These are phyloP conservation scores for Falco biarmicus DNA, from an alignment of 2,797 vertebrate species.

Conservation along the genomic window DNA sequence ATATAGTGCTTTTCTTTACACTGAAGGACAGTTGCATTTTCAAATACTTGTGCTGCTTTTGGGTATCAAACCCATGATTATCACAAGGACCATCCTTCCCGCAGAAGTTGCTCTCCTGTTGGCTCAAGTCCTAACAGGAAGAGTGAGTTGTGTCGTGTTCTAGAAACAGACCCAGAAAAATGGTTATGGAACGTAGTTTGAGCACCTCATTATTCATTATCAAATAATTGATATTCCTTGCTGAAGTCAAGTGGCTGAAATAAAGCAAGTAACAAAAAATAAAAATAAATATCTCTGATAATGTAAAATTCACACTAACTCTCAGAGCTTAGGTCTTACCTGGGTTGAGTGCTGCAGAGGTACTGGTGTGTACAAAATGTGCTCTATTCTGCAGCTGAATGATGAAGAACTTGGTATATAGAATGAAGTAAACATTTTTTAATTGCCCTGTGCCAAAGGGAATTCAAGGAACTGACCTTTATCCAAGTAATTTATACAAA, in stretches of 20 bases:
- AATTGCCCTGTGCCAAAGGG: not conserved
- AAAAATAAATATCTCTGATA: not conserved
- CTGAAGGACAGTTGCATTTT: not conserved
- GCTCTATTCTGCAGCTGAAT: not conserved
- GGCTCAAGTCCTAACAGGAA: not conserved
- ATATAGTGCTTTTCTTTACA: fast-evolving
- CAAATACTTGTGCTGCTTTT: not conserved
- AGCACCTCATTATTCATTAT: not conserved
- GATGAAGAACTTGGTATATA: not conserved
- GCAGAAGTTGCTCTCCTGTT: not conserved
- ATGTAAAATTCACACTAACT: not conserved
- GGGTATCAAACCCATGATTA: fast-evolving
- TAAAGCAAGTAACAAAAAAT: not conserved
- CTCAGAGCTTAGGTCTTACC: not conserved
- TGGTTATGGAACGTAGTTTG: fast-evolving
- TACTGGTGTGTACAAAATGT: not conserved
- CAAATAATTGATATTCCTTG: not conserved
- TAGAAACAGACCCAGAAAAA: not conserved
- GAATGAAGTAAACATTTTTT: not conserved
- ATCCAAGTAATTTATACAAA: not conserved
- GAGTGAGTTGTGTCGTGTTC: fast-evolving
- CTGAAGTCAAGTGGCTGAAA: not conserved
- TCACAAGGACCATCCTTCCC: not conserved
- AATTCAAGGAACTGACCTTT: not conserved
- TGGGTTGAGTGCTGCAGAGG: not conserved